A percentile compares a stretch with the other conserved stretches of the same genome.
Conservation (phyloP, 2,888 invertebrate genomes). For the Galerucella nymphaeae region DNA sequence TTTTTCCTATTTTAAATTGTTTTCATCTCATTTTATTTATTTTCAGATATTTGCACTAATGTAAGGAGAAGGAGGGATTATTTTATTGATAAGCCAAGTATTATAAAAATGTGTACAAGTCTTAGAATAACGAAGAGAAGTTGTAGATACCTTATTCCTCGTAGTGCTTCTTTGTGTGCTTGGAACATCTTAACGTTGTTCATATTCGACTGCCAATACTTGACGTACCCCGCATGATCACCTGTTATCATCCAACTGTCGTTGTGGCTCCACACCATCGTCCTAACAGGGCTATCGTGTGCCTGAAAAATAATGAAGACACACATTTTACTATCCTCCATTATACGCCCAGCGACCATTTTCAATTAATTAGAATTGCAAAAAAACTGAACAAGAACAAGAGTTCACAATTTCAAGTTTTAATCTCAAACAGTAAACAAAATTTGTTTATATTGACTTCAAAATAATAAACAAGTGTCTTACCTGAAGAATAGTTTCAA, state of each 20-base stretch:
- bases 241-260: conserved; percentile 99
- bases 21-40: conserved; percentile 42
- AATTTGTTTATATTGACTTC: no score
- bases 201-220: conserved; percentile 99
- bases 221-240: conserved; percentile 98
- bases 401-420: no score
- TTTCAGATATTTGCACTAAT: conserved; percentile 54
- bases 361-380: no score
- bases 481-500: conserved; percentile 99
- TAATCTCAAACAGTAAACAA: no score
- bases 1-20: conserved; percentile 7
- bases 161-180: conserved; percentile 99
- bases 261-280: conserved; percentile 99
- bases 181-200: conserved; percentile 99
- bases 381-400: no score
- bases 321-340: neutral
- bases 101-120: conserved; percentile 59
- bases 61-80: conserved; percentile 60
- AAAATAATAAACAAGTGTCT: conserved; percentile 18
- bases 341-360: no score
- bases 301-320: conserved; percentile 72
- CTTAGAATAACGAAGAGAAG: conserved; percentile 62
- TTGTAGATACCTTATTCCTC: conserved; percentile 91
- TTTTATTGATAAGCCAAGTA: conserved; percentile 60
- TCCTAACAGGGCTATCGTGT: conserved; percentile 98